Evolutionary conservation across 2,113 vertebrate genomes (phyloP).

Genomic region (Sclerurus mexicanus): DNA sequence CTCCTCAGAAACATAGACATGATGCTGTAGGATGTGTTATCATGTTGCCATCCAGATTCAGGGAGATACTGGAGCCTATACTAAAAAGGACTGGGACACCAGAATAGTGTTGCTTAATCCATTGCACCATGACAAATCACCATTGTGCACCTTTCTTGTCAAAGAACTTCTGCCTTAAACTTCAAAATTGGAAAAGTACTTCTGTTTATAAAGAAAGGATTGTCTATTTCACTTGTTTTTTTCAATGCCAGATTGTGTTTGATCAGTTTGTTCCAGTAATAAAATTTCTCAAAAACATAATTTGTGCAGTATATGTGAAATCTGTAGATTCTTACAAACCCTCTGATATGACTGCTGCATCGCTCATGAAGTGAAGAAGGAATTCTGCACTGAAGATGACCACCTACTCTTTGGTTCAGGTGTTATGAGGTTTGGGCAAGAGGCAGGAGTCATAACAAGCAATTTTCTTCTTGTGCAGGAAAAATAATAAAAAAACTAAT

Average conservation of each 20-base stretch:
- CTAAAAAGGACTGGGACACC: not conserved
- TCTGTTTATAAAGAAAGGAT: not conserved
- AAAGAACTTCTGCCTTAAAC: not conserved
- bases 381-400: not conserved
- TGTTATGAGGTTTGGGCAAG: not conserved
- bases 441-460: not conserved
- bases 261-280: not conserved
- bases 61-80: not conserved
- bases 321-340: not conserved
- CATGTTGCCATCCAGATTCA: not conserved
- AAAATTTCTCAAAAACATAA: not conserved
- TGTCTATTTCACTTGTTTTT: not conserved
- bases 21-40: not conserved
- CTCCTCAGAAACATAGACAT: not conserved
- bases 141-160: not conserved
- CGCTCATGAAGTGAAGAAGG: fast-evolving
- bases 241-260: not conserved
- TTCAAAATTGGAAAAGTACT: not conserved
- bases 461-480: not conserved
- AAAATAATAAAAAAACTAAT: not conserved
- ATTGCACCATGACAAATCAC: not conserved
- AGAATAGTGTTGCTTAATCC: not conserved
- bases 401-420: not conserved
- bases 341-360: not conserved
- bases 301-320: not conserved